Percentiles rank a stretch among this genome's conserved stretches.
Evolutionary conservation across 1,140 invertebrate species (phyloP).

Genomic region (Caenorhabditis latens): DNA sequence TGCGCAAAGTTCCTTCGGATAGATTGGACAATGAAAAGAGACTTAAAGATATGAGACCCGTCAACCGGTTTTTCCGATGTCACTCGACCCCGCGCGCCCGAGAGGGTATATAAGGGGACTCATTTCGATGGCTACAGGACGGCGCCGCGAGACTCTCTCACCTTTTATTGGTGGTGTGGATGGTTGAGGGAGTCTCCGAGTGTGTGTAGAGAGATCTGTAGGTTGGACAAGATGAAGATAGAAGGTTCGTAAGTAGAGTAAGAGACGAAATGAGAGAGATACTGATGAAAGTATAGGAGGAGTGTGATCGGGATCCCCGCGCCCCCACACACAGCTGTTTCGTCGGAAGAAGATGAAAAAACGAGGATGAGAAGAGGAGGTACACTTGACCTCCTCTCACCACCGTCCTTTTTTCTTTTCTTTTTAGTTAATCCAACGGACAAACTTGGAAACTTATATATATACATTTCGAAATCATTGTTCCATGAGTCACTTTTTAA

Average conservation of each 20-base stretch:
- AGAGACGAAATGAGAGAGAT: not conserved
- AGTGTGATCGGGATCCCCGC: not conserved
- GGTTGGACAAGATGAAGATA: too few relatives aligned
- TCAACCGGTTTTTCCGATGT: slow-evolving; percentile 37
- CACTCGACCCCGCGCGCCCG: not conserved
- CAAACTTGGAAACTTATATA: not conserved
- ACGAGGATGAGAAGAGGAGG: not conserved
- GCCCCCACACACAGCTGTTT: slow-evolving; percentile 52
- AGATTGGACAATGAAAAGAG: slow-evolving; percentile 24
- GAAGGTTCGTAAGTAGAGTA: not conserved
- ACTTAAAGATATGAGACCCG: not conserved
- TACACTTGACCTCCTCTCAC: slow-evolving; percentile 26
- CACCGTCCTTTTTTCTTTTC: not conserved
- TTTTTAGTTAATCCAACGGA: not conserved
- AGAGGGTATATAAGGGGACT: slow-evolving; percentile 38
- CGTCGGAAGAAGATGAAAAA: not conserved
- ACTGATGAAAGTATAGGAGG: not conserved
- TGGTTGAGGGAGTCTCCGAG: not conserved
- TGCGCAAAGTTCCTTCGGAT: not conserved
- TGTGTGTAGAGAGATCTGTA: not conserved
- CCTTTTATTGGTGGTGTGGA: too few relatives aligned
- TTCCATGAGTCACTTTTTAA: not conserved
- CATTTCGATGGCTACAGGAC: slow-evolving; percentile 11
- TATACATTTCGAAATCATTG: not conserved
- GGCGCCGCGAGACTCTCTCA: not conserved